Base-by-base conservation (phyloP, 2,888 invertebrate species). In the Limenitis arthemis region DNA sequence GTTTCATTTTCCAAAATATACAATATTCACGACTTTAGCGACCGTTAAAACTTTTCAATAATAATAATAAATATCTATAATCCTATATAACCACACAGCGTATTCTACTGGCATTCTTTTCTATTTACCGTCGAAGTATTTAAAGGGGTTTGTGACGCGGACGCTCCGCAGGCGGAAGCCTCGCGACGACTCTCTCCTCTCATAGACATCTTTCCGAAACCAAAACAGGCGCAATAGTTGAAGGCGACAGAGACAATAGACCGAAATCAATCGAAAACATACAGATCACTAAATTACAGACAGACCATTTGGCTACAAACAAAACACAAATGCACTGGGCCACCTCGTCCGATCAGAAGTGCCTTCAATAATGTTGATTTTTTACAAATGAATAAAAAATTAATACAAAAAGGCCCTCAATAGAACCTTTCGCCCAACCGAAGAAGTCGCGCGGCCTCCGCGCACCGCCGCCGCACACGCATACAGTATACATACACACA, bases 311-410 rank as follows among this genome's bases (percentile, higher is more conserved):
- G 71, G 68, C 62, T 69, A 65, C 64, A 68, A 53, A 87, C 61
- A 59, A 89, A 88, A 88, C 88, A 89, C 89, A 88, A 89, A 88
- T 86, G 88, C 91, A 92, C 91, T 93, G 94, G 94, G 94, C 94
- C 94, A 91, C 90, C 91, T 93, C 94, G 94, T 94, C 94, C 94
- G 94, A 92, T 92, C 92, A 91, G 91, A 94, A 94, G 94, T 94
- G 94, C 94, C 94, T 94, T 94, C 94, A 93, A 90, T 83, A 93
- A 75, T 91, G 90, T 93, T 93, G 91, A 89, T 91, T 94, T 94
- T 94, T 92, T 93, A 92, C 91, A 90, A 91, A 90, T 79, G 71
- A 87, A 87, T 86, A 88, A 88, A 62, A 90, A 91, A 90, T 89
- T 90, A 89, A 89, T 90, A 89, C 69, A 89, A 90, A 90, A 87